A percentile compares a stretch with the other conserved stretches of the same genome.
Conservation (phyloP, 2,797 vertebrate genomes). For the Pygocentrus nattereri region DNA sequence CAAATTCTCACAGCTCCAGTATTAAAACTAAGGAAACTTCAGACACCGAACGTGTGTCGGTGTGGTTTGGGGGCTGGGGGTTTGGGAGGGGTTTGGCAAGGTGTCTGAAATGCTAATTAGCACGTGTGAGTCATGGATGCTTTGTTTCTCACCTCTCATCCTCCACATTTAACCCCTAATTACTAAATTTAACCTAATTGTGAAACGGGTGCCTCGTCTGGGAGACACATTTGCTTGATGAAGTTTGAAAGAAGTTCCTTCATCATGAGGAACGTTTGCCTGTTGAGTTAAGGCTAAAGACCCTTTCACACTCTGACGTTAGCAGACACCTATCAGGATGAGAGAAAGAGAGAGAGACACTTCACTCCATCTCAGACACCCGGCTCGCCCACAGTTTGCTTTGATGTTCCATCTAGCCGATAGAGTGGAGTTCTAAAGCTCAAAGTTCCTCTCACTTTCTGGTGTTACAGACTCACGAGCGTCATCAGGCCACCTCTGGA, state of each 20-base stretch:
- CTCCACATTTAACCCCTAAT: conserved; percentile 55
- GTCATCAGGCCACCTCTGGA: no score
- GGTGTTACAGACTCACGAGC: no score
- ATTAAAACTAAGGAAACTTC: no score
- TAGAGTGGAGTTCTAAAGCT: not conserved
- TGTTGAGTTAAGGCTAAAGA: conserved; percentile 3
- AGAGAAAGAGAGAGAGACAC: not conserved
- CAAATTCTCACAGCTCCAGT: no score
- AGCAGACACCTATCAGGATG: conserved; percentile 1
- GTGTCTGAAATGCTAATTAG: not conserved
- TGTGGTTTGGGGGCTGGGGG: not conserved
- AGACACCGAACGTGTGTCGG: no score
- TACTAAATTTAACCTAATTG: conserved; percentile 49
- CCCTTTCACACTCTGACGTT: not conserved
- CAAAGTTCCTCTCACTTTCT: no score
- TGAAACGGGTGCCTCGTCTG: conserved; percentile 32
- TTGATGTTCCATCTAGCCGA: conserved; percentile 43
- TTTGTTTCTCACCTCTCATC: conserved; percentile 26
- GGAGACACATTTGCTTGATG: conserved; percentile 12
- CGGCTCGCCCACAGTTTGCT: not conserved
- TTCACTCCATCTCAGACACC: not conserved
- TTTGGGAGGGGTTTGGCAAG: not conserved
- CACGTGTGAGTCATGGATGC: conserved; percentile 36
- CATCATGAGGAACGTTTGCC: conserved; percentile 35
- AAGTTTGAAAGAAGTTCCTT: conserved; percentile 24